Conservation (phyloP, 2,888 invertebrate genomes). For the Morinoia aosen region DNA sequence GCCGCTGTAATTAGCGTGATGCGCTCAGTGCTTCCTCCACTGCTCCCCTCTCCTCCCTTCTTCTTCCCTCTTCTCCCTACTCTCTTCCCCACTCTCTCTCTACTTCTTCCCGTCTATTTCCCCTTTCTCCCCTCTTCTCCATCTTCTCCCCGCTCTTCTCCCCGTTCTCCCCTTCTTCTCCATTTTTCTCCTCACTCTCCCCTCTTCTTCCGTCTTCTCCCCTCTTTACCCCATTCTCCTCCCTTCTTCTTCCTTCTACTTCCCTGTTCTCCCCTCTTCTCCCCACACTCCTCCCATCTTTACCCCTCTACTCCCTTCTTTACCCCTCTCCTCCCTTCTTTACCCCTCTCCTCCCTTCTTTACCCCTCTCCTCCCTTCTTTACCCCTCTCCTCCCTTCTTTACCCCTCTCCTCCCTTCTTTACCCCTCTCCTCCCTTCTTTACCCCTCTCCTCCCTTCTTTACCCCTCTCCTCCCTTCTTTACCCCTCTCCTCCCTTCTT, state of each 20-base stretch:
- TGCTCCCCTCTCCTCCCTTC: not conserved
- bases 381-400: not conserved
- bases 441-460: not conserved
- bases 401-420: not conserved
- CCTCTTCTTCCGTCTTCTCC: not conserved
- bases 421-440: not conserved
- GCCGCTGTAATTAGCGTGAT: too few relatives aligned
- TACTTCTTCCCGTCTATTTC: too few relatives aligned
- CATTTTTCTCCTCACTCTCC: not conserved
- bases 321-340: not conserved
- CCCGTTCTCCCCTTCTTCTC: not conserved
- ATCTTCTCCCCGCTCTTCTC: not conserved
- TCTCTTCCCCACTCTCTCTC: too few relatives aligned
- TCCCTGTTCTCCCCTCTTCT: not conserved
- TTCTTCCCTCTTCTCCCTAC: not conserved
- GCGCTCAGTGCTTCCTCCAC: not conserved
- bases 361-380: not conserved
- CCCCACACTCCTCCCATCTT: not conserved
- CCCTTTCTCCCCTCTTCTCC: not conserved
- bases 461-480: not conserved
- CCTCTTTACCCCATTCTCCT: not conserved
- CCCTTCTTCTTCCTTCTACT: not conserved
- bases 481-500: not conserved
- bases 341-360: not conserved
- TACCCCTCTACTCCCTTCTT: not conserved